phyloP scores from a whole-genome alignment of 2,797 vertebrate genomes.

The Crenuchus spilurus region DNA sequence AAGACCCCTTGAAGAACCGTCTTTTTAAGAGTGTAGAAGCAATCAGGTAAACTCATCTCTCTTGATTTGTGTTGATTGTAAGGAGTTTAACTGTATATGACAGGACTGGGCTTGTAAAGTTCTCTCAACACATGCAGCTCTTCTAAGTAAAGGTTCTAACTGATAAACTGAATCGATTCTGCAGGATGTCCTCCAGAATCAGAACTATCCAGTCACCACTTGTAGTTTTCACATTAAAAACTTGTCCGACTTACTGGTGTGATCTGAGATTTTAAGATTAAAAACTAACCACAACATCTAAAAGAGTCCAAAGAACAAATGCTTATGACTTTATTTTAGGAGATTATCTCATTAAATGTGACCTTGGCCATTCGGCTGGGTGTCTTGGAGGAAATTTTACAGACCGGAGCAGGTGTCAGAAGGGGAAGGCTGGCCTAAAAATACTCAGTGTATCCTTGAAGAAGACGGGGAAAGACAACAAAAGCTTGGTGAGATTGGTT shows the following conservation, averaged over 20 bases:
- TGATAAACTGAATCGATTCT: not conserved
- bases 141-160: not conserved
- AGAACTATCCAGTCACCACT: not conserved
- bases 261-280: not conserved
- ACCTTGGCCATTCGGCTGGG: constrained; percentile 76
- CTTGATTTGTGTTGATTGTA: not conserved
- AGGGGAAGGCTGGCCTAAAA: constrained; percentile 84
- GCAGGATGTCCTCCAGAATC: not conserved
- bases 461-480: constrained; percentile 51
- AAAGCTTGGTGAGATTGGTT: not conserved
- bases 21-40: no score
- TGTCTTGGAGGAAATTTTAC: constrained; percentile 80
- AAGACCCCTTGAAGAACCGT: no score
- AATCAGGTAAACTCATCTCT: not conserved
- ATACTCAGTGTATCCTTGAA: constrained; percentile 78
- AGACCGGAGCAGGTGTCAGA: constrained; percentile 88
- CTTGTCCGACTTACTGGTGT: not conserved
- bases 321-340: constrained; percentile 76
- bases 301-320: constrained; percentile 21
- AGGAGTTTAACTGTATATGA: not conserved
- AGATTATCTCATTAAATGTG: constrained; percentile 77
- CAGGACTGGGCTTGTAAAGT: not conserved
- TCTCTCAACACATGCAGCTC: not conserved
- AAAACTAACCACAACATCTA: not conserved
- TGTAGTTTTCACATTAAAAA: not conserved